Evolutionary conservation across 2,888 invertebrate species (phyloP).

Genomic region (Micropterix aruncella): DNA sequence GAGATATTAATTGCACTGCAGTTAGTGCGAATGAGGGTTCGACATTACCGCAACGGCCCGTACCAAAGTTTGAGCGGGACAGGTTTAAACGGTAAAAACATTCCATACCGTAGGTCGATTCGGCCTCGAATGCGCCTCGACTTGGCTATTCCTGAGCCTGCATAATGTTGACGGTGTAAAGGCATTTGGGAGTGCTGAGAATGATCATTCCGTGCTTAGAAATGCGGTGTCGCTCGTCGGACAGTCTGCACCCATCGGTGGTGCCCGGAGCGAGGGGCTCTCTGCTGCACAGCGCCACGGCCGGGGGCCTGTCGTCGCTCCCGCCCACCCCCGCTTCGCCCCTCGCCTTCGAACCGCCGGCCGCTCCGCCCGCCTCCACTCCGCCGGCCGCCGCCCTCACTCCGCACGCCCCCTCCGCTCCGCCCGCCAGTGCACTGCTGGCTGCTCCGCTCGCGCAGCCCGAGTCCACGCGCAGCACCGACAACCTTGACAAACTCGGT

Average conservation of each 20-base stretch:
- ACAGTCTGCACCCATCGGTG: slow-evolving; percentile 5
- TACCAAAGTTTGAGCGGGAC: too few relatives aligned
- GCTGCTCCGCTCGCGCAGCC: not conserved
- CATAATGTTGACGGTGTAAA: too few relatives aligned
- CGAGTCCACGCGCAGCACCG: slow-evolving; percentile 29
- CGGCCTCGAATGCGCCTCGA: too few relatives aligned
- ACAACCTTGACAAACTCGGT: slow-evolving; percentile 37
- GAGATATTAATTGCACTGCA: too few relatives aligned
- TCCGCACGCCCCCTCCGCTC: not conserved
- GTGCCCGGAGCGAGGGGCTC: not conserved
- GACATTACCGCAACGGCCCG: too few relatives aligned
- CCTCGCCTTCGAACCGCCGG: not conserved
- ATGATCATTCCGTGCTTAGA: too few relatives aligned
- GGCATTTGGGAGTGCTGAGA: too few relatives aligned
- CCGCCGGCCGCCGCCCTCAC: not conserved
- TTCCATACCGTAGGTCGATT: too few relatives aligned
- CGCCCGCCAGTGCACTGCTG: slow-evolving; percentile 26
- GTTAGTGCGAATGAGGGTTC: too few relatives aligned
- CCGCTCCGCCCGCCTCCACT: not conserved
- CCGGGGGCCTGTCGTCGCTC: slow-evolving; percentile 1
- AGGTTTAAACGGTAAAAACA: too few relatives aligned
- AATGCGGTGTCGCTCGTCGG: slow-evolving; percentile 9
- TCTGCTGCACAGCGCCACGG: not conserved
- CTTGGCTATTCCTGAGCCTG: too few relatives aligned
- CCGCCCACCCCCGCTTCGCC: not conserved